Base-by-base conservation (phyloP, 1,140 invertebrate species). In the Saccostrea echinata region DNA sequence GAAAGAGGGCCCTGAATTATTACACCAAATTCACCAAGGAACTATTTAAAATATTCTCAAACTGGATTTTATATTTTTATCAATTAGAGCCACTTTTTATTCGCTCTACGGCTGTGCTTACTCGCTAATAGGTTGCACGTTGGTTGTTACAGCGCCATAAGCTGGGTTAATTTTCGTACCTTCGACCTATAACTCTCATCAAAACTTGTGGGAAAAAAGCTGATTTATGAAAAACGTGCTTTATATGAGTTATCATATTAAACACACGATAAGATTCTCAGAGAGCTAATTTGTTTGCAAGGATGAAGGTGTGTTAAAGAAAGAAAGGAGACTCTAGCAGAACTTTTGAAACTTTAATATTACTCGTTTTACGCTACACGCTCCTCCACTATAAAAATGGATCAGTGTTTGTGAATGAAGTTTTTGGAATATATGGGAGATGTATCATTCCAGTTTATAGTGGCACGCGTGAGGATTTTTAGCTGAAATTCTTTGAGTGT, bases 181-280 rank as follows among this genome's bases (percentile, higher is more conserved):
- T 27, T 71, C 68, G 68, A 71, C 68, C 68, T 71, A 71, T 71
- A 71, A 71, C 68, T 71, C 68, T 71, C 68, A 71, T 71, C 24
- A 71, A 71, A 71, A 71, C 55, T 61, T 61, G 30, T 30, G 68
- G 27, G 27, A 30, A 71, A 71, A 33, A 27, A 24, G 68, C 68
- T 71, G 68, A 71, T 71, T 71, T 71, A 71, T 71, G 68, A 71
- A 33, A 71, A 71, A 27, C 68, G 30, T 30, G 68, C 68, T 71
- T 9, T 71, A 16, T 71, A 71, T 71, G 68, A 71, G 13, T 71
- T 71, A 71, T 71, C 68, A 33, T 27, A 71, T 30, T n/a, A n/a
- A 21, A 71, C 68, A 33, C 30, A 71, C 16, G 68, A 71, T 71
- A 71, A 71, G 68, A 71, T 33, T 33, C 68, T 71, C 24, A 16